Conservation (phyloP, 2,888 invertebrate genomes). For the Leucophenga montana region DNA sequence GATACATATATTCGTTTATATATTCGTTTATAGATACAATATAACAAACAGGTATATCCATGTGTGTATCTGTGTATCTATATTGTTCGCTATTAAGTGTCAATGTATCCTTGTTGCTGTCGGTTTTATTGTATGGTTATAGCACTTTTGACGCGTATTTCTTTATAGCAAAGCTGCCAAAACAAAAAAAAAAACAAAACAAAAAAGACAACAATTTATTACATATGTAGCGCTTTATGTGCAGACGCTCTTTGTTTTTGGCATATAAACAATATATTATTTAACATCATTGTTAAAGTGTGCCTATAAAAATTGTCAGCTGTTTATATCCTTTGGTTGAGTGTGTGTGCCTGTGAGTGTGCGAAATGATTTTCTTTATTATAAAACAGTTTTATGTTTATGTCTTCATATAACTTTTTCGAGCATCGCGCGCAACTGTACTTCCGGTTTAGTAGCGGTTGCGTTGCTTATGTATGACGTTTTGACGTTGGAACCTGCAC, state of each 20-base stretch:
- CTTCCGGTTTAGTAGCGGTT: background rate
- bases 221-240: conserved; percentile 22
- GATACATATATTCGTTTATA: background rate
- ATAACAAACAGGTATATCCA: background rate
- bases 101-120: background rate
- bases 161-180: conserved; percentile 9
- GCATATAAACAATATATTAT: conserved; percentile 59
- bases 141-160: background rate
- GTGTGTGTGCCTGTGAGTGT: conserved; percentile 45
- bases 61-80: conserved; percentile 16
- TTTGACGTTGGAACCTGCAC: too few relatives aligned
- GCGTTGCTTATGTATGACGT: background rate
- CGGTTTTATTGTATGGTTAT: conserved; percentile 2
- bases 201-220: too few relatives aligned
- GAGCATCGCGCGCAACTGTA: background rate
- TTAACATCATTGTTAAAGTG: conserved; percentile 61
- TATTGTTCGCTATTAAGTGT: conserved; percentile 29
- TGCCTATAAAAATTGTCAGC: conserved; percentile 67
- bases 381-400: conserved; percentile 67
- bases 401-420: conserved; percentile 59
- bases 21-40: conserved; percentile 10
- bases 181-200: too few relatives aligned
- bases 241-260: conserved; percentile 49
- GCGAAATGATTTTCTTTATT: conserved; percentile 65
- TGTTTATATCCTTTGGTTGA: conserved; percentile 44